Percentiles rank a stretch among this genome's conserved stretches.
Evolutionary conservation across 2,113 vertebrate genomes (phyloP).

Genomic region (Chiloscyllium plagiosum): DNA sequence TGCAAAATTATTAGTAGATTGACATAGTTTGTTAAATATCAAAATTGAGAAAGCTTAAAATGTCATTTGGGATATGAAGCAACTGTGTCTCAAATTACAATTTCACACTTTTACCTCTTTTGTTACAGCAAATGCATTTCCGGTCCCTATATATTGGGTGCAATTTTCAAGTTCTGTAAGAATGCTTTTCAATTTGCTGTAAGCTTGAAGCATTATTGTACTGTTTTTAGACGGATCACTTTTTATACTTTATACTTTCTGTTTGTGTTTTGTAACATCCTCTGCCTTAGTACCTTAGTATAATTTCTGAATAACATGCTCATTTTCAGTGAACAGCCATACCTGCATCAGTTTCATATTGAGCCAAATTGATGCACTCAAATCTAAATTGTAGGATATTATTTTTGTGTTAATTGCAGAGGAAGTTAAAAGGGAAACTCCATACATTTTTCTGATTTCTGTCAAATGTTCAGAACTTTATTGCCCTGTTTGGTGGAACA

Average conservation of each 20-base stretch:
- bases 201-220: neutral
- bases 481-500: neutral
- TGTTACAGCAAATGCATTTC: neutral
- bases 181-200: neutral
- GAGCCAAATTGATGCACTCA: neutral
- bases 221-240: neutral
- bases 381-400: neutral
- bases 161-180: neutral
- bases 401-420: slow-evolving; percentile 12
- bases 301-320: neutral
- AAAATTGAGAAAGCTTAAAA: neutral
- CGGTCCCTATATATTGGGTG: neutral
- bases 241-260: slow-evolving; percentile 18
- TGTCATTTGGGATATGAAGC: neutral
- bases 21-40: neutral
- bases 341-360: neutral
- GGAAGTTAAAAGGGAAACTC: neutral
- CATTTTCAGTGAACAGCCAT: neutral
- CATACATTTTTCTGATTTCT: neutral
- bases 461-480: neutral
- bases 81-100: neutral
- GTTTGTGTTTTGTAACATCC: neutral
- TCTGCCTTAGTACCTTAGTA: neutral
- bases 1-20: neutral
- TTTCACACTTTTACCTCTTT: neutral